Evolutionary conservation across 2,797 vertebrate genomes (phyloP).

Genomic region (Pantherophis vulpinus): DNA sequence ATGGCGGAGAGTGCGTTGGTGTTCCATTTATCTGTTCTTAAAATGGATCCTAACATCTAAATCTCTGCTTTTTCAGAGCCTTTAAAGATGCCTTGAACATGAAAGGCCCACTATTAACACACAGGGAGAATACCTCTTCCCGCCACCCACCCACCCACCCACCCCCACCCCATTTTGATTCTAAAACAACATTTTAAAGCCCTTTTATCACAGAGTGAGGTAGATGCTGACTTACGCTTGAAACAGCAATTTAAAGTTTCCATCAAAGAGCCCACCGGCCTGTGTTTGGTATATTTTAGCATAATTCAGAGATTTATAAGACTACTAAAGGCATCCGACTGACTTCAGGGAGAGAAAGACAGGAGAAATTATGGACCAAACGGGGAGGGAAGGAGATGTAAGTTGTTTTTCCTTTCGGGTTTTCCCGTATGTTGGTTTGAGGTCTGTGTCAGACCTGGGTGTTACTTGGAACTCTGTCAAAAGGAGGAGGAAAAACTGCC

Average conservation of each 20-base stretch:
- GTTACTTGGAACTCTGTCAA: no score
- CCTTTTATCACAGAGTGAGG: conserved; percentile 67
- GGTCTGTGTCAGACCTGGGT: neutral
- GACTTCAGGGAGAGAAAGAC: conserved; percentile 1
- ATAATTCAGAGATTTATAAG: conserved; percentile 52
- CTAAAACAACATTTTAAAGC: conserved; percentile 61
- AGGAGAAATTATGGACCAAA: neutral
- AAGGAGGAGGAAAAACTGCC: neutral
- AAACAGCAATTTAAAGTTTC: conserved; percentile 69
- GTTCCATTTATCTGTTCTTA: conserved; percentile 26
- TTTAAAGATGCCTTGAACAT: conserved; percentile 18
- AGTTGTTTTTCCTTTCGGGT: neutral
- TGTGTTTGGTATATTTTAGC: conserved; percentile 71
- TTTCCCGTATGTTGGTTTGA: neutral
- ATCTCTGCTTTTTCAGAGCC: conserved; percentile 6
- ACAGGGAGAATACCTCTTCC: neutral
- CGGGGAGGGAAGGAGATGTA: no score
- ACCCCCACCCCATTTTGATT: conserved; percentile 52
- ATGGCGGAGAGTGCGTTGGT: neutral
- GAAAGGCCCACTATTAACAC: conserved; percentile 4
- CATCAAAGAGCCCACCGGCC: conserved; percentile 57
- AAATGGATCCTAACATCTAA: conserved; percentile 17
- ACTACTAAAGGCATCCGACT: conserved; percentile 15
- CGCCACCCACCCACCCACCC: conserved; percentile 26
- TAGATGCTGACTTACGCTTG: conserved; percentile 61